These are phyloP conservation scores for Morone saxatilis DNA, from an alignment of 2,113 vertebrate genomes.

Conservation along the genomic window DNA sequence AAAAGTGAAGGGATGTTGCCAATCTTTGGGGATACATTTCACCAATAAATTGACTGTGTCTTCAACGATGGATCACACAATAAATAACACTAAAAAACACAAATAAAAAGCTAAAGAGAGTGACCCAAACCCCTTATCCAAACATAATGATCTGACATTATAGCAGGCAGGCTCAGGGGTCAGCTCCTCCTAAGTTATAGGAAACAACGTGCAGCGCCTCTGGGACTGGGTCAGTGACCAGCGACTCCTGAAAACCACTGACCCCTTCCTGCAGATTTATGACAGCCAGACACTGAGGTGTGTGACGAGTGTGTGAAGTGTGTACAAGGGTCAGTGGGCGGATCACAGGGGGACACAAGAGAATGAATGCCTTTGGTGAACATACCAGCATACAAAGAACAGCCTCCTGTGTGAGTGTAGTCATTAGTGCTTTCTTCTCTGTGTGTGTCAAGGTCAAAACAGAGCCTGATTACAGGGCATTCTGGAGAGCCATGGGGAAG, in stretches of 20 bases:
- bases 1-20: neutral
- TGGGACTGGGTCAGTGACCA: conserved; percentile 57
- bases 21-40: neutral
- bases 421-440: conserved; percentile 80
- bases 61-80: neutral
- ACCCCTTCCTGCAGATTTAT: conserved; percentile 63
- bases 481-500: conserved; percentile 60
- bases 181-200: conserved; percentile 27
- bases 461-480: conserved; percentile 82
- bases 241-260: conserved; percentile 60
- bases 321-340: conserved; percentile 78
- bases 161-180: conserved; percentile 17
- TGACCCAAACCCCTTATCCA: neutral
- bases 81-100: conserved; percentile 8
- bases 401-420: conserved; percentile 73
- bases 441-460: conserved; percentile 84
- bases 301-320: conserved; percentile 77
- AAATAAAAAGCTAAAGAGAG: neutral
- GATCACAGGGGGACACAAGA: conserved; percentile 50
- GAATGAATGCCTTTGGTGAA: conserved; percentile 74
- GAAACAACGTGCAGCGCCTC: conserved; percentile 42
- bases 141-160: conserved; percentile 11
- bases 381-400: conserved; percentile 74
- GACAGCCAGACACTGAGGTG: conserved; percentile 68
- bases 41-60: neutral